phyloP scores from a whole-genome alignment of 2,888 invertebrate species.

The Trissolcus japonicus region DNA sequence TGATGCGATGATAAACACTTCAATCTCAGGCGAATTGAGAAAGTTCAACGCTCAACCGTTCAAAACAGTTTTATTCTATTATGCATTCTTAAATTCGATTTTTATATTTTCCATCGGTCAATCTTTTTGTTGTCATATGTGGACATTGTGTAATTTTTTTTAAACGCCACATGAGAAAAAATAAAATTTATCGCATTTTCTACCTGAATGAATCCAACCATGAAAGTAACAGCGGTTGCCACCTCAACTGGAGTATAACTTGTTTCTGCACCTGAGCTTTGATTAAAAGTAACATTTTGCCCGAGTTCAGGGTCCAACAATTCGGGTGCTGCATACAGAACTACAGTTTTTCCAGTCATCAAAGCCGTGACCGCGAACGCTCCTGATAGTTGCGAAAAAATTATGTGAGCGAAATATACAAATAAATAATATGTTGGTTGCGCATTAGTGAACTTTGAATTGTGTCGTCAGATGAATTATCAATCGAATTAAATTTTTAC shows the following conservation, averaged over 20 bases:
- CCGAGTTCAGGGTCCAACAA: conserved; percentile 32
- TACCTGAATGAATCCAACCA: conserved; percentile 88
- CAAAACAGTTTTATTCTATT: too few species aligned
- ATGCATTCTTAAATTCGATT: too few species aligned
- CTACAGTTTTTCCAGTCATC: conserved; percentile 91
- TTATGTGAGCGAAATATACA: too few species aligned
- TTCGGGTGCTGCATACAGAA: conserved; percentile 69
- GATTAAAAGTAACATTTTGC: conserved; percentile 39
- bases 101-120: too few species aligned
- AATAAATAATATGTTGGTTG: neutral
- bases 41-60: conserved; percentile 1
- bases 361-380: conserved; percentile 92
- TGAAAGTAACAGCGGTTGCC: conserved; percentile 85
- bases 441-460: neutral
- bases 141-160: too few species aligned
- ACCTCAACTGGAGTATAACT: conserved; percentile 81
- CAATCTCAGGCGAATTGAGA: neutral
- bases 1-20: conserved; percentile 5
- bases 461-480: neutral
- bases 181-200: too few species aligned
- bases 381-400: conserved; percentile 73
- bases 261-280: conserved; percentile 27
- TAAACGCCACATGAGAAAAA: too few species aligned
- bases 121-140: too few species aligned
- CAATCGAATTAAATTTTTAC: too few species aligned